phyloP scores from a whole-genome alignment of 2,797 vertebrate species.

The Bradypodion ventrale region DNA sequence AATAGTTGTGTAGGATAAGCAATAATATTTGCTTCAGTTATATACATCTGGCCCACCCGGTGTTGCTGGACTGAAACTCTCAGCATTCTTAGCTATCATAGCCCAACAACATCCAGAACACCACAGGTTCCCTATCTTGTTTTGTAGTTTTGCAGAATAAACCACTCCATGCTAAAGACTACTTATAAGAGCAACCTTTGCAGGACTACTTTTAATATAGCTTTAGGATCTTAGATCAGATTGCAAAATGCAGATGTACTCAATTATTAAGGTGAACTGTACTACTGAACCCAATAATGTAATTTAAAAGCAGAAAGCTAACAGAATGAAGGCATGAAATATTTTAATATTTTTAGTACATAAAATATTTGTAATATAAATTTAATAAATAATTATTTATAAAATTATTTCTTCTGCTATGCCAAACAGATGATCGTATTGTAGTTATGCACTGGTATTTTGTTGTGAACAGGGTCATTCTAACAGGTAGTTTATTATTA shows the following conservation, averaged over 20 bases:
- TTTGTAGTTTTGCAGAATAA: constrained; percentile 25
- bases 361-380: constrained; percentile 69
- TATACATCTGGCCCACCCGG: background rate
- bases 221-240: constrained; percentile 39
- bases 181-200: constrained; percentile 34
- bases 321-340: constrained; percentile 15
- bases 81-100: background rate
- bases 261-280: constrained; percentile 28
- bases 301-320: constrained; percentile 21
- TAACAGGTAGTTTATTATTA: constrained; percentile 63
- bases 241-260: constrained; percentile 23
- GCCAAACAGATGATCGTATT: constrained; percentile 52
- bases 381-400: constrained; percentile 74
- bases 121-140: background rate
- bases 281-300: constrained; percentile 10
- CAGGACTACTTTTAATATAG: constrained; percentile 47
- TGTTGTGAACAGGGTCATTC: constrained; percentile 57
- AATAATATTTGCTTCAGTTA: background rate
- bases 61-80: background rate
- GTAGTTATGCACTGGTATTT: constrained; percentile 48
- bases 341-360: constrained; percentile 26
- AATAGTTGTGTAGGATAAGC: background rate
- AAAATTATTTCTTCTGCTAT: constrained; percentile 68
- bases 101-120: background rate
- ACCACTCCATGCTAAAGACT: constrained; percentile 29